A percentile compares a stretch with the other conserved stretches of the same genome.
Conservation (phyloP, 2,888 invertebrate species). For the Diadromus collaris region DNA sequence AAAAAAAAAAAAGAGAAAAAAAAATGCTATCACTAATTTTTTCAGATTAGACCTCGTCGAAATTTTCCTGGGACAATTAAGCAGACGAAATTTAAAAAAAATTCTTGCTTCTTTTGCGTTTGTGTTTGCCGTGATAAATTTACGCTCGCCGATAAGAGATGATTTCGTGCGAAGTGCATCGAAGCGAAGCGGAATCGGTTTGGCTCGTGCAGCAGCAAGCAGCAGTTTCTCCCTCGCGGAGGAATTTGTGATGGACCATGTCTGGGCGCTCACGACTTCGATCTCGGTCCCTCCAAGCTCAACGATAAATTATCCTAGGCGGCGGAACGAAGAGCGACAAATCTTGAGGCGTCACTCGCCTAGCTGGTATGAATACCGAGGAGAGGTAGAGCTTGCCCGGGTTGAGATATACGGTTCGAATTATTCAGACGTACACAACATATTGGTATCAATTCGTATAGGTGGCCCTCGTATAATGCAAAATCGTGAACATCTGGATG, state of each 20-base stretch:
- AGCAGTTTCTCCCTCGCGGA: not conserved
- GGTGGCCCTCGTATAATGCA: not conserved
- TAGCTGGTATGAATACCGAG: not conserved
- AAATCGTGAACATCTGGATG: not conserved
- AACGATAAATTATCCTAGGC: constrained; percentile 9
- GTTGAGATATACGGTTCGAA: not conserved
- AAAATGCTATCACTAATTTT: not conserved
- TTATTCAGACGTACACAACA: not conserved
- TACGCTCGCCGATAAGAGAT: constrained; percentile 39
- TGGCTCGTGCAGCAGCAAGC: not conserved
- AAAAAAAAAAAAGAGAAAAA: not conserved
- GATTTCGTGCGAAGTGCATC: constrained; percentile 30
- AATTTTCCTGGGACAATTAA: not conserved
- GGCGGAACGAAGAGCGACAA: constrained; percentile 15
- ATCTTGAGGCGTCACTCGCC: constrained; percentile 11
- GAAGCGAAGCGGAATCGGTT: constrained; percentile 3
- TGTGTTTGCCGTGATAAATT: constrained; percentile 51
- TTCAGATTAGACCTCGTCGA: not conserved
- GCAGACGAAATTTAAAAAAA: not conserved
- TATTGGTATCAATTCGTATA: not conserved
- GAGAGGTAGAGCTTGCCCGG: not conserved
- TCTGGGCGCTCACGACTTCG: constrained; percentile 2
- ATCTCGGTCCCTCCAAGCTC: not conserved
- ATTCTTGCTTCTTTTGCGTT: constrained; percentile 1
- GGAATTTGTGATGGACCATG: constrained; percentile 20